A percentile compares a stretch with the other conserved stretches of the same genome.
Conservation (phyloP, 35 echinoderm and acorn worm genomes). For the Nesometra sesokonis region DNA sequence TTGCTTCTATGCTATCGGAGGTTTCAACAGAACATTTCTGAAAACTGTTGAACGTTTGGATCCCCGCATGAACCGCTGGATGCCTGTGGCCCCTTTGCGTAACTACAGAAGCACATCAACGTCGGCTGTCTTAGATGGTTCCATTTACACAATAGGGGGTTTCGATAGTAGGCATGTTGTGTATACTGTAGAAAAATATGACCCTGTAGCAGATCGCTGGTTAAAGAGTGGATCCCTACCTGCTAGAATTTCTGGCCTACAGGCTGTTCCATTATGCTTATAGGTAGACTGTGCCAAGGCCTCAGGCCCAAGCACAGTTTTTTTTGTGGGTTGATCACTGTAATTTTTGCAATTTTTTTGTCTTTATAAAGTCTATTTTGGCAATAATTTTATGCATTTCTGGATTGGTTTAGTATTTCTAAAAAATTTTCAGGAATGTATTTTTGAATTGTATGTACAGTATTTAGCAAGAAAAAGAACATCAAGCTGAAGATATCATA, state of each 20-base stretch:
- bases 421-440: no score
- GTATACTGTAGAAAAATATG: conserved; percentile 1
- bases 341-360: no score
- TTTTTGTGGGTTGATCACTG: no score
- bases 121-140: neutral
- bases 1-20: neutral
- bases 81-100: neutral
- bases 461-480: no score
- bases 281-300: neutral
- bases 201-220: neutral
- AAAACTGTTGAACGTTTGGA: neutral
- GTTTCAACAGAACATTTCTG: neutral
- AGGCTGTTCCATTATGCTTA: neutral
- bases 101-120: neutral
- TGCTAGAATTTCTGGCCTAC: neutral
- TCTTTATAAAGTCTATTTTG: no score
- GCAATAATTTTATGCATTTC: no score
- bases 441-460: no score
- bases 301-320: neutral
- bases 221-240: neutral
- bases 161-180: neutral
- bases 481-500: no score
- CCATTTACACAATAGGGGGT: neutral
- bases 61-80: neutral
- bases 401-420: no score